These are phyloP conservation scores for Olivierus martensii DNA, from an alignment of 1,140 invertebrate species.

Conservation along the genomic window DNA sequence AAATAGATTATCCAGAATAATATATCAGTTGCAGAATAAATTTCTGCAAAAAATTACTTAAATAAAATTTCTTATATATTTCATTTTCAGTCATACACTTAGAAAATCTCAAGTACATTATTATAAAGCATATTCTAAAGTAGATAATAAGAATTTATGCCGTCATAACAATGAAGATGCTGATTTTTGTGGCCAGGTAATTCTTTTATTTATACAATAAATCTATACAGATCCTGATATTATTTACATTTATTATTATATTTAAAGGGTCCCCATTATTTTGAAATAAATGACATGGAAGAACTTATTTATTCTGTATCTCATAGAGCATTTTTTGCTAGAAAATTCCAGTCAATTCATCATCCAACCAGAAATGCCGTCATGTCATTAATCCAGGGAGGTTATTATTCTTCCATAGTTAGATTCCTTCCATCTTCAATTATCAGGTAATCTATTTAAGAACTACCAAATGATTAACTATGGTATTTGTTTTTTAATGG, in stretches of 20 bases:
- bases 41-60: no score
- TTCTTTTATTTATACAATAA: no score
- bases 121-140: not conserved
- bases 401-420: not conserved
- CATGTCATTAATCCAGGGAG: not conserved
- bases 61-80: no score
- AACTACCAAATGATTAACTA: no score
- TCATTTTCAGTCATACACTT: not conserved
- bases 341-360: not conserved
- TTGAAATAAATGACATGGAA: not conserved
- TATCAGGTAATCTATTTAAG: not conserved
- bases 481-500: no score
- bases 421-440: not conserved
- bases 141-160: not conserved
- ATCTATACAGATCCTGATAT: no score
- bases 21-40: no score
- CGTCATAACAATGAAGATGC: not conserved
- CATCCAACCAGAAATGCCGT: not conserved
- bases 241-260: not conserved
- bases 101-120: not conserved
- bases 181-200: not conserved
- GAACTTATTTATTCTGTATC: not conserved
- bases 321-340: slow-evolving; percentile 2
- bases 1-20: no score
- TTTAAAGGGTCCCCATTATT: not conserved